phyloP scores from a whole-genome alignment of 2,113 vertebrate species.

The Bambusicola thoracicus region DNA sequence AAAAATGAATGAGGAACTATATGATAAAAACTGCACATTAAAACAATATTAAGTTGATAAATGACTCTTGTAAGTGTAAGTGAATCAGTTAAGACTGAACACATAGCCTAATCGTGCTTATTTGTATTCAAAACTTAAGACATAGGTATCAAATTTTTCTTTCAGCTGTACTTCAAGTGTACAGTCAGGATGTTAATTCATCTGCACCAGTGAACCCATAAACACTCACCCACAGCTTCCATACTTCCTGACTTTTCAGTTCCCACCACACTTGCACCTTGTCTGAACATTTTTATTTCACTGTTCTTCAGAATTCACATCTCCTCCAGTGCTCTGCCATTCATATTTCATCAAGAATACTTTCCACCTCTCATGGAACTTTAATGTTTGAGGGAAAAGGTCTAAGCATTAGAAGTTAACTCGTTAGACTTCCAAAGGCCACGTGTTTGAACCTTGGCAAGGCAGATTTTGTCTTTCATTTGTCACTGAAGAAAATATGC shows the following conservation, averaged over 20 bases:
- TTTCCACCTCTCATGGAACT: neutral
- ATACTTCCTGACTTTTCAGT: neutral
- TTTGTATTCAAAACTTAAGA: neutral
- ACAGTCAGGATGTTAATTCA: neutral
- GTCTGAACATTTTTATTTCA: neutral
- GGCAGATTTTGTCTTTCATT: neutral
- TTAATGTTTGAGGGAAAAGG: neutral
- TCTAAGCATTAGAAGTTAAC: neutral
- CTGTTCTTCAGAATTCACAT: neutral
- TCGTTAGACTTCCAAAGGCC: neutral
- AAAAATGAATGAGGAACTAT: neutral
- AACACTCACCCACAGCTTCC: neutral
- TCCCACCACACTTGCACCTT: neutral
- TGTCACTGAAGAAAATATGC: neutral
- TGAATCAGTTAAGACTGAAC: neutral
- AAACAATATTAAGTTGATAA: neutral
- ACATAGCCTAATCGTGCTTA: rapidly evolving
- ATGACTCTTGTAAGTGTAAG: neutral
- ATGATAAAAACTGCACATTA: neutral
- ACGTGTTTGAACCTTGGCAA: neutral
- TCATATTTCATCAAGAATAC: neutral
- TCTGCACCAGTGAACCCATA: neutral
- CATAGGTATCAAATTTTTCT: neutral
- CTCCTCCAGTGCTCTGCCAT: neutral
- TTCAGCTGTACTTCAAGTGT: neutral